Evolutionary conservation across 2,888 invertebrate genomes (phyloP).

Genomic region (Drosophila rubida): DNA sequence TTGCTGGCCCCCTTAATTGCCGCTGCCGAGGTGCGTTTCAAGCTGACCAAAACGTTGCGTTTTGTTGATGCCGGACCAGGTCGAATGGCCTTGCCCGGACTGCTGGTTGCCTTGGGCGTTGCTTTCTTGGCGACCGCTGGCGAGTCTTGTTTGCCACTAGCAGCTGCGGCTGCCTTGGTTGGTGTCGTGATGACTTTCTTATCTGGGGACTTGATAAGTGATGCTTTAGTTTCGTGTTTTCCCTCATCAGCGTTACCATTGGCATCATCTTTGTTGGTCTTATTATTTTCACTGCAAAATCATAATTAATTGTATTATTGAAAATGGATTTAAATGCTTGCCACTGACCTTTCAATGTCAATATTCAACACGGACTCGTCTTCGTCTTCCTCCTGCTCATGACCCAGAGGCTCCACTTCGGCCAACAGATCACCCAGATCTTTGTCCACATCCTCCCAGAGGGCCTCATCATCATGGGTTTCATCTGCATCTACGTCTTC

Average conservation of each 20-base stretch:
- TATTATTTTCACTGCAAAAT: slow-evolving; percentile 86
- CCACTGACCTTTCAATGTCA: slow-evolving; percentile 86
- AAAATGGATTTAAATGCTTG: neutral
- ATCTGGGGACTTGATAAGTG: slow-evolving; percentile 29
- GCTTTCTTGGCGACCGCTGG: slow-evolving; percentile 44
- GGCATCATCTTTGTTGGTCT: slow-evolving; percentile 71
- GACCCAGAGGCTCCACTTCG: slow-evolving; percentile 89
- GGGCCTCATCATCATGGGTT: slow-evolving; percentile 89
- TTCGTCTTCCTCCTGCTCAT: slow-evolving; percentile 88
- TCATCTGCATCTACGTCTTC: slow-evolving; percentile 87
- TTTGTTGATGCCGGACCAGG: slow-evolving; percentile 68
- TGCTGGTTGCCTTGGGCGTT: slow-evolving; percentile 43
- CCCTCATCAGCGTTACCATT: slow-evolving; percentile 72
- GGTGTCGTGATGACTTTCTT: slow-evolving; percentile 35
- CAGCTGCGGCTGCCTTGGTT: slow-evolving; percentile 28
- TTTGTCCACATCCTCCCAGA: slow-evolving; percentile 93
- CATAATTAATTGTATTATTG: neutral
- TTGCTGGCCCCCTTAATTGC: slow-evolving; percentile 62
- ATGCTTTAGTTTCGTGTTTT: slow-evolving; percentile 33
- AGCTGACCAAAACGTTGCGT: slow-evolving; percentile 58
- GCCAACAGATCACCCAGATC: slow-evolving; percentile 91
- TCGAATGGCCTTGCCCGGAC: slow-evolving; percentile 46
- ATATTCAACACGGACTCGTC: slow-evolving; percentile 86
- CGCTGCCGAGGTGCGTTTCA: slow-evolving; percentile 53
- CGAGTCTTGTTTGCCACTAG: slow-evolving; percentile 22